These are phyloP conservation scores for Mesorhabditis sp. DNA, from an alignment of 2,888 invertebrate genomes.

Conservation along the genomic window DNA sequence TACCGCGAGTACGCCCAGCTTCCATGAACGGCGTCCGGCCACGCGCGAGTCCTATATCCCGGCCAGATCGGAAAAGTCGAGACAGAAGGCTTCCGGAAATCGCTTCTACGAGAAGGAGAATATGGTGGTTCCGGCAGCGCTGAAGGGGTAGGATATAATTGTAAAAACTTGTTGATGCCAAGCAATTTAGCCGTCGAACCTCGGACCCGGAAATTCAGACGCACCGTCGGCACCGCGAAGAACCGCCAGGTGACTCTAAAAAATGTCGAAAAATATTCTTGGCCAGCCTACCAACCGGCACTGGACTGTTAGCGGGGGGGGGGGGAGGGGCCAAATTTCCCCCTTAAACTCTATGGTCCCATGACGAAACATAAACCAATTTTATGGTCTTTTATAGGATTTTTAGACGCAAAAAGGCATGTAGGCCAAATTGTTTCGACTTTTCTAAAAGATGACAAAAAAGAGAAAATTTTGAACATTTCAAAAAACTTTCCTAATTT, in stretches of 20 bases:
- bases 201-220: background rate
- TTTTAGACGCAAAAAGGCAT: no score
- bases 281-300: no score
- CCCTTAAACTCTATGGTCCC: no score
- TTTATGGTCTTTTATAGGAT: no score
- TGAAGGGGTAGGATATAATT: constrained; percentile 19
- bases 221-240: background rate
- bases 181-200: background rate
- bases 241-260: background rate
- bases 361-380: no score
- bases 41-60: background rate
- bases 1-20: background rate
- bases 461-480: no score
- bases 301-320: no score
- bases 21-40: background rate
- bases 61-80: background rate
- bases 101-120: constrained; percentile 41
- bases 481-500: no score
- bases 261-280: no score
- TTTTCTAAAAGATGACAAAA: no score
- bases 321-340: no score
- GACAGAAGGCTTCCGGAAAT: background rate
- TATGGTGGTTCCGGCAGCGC: constrained; percentile 40
- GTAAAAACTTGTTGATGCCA: background rate
- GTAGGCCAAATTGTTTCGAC: no score